Conservation (phyloP, 2,888 invertebrate species). For the Cheilosia variabilis region DNA sequence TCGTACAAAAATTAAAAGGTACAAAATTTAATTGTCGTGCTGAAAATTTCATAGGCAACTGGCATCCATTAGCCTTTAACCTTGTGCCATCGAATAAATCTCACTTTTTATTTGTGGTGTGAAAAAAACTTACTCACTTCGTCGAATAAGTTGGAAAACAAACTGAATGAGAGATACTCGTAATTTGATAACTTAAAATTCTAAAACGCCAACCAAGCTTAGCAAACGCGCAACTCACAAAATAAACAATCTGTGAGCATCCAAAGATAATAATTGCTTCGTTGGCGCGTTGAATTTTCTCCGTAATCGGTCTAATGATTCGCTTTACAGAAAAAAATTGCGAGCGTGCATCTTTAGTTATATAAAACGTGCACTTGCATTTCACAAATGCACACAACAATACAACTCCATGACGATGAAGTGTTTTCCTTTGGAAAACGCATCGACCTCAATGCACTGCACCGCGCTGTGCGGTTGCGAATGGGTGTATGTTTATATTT, state of each 20-base stretch:
- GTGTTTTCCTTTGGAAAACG: constrained; percentile 49
- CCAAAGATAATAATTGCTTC: constrained; percentile 54
- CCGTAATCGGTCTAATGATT: constrained; percentile 66
- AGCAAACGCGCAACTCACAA: constrained; percentile 33
- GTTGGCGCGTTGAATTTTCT: constrained; percentile 57
- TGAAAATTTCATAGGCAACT: background rate
- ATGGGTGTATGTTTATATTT: constrained; percentile 46
- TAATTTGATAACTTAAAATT: constrained; percentile 38
- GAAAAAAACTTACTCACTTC: background rate
- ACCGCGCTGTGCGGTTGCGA: constrained; percentile 39
- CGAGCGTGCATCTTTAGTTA: constrained; percentile 56
- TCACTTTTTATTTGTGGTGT: background rate
- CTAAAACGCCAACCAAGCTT: constrained; percentile 57
- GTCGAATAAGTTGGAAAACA: background rate
- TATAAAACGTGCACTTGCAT: constrained; percentile 41
- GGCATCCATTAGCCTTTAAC: background rate
- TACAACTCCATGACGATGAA: constrained; percentile 7
- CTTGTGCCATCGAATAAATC: constrained; percentile 3
- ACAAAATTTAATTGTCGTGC: background rate
- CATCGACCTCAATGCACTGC: constrained; percentile 67
- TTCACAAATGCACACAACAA: constrained; percentile 6
- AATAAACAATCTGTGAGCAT: constrained; percentile 23
- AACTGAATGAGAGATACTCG: constrained; percentile 11
- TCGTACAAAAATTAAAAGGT: too few species aligned
- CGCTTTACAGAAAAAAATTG: background rate